Percentiles rank a stretch among this genome's conserved stretches.
Evolutionary conservation across 2,797 vertebrate species (phyloP).

Genomic region (Lutra lutra): DNA sequence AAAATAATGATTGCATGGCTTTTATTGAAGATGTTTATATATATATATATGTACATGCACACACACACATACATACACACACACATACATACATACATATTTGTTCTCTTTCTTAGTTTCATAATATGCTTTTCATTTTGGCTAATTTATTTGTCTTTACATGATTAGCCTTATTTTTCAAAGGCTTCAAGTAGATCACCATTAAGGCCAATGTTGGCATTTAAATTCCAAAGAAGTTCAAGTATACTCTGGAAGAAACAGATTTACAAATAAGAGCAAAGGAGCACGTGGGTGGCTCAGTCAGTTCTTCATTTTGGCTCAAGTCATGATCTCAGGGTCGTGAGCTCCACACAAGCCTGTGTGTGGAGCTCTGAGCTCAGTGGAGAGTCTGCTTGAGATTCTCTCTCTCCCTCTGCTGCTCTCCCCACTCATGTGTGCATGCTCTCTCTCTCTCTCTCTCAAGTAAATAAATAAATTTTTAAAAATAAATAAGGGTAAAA

Average conservation of each 20-base stretch:
- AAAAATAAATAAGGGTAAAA: neutral
- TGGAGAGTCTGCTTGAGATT: neutral
- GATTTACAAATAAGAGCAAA: neutral
- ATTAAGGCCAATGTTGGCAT: neutral
- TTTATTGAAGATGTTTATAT: conserved; percentile 44
- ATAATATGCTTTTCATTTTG: neutral
- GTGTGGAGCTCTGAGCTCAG: neutral
- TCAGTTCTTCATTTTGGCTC: neutral
- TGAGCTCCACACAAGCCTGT: neutral
- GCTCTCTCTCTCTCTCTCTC: neutral
- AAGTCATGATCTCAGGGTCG: neutral
- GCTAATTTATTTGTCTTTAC: neutral
- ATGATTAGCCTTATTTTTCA: neutral
- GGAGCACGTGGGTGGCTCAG: neutral
- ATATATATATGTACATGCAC: no score
- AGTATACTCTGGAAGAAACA: neutral
- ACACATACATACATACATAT: neutral
- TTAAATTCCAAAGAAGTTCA: neutral
- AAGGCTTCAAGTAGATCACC: neutral
- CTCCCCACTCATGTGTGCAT: neutral
- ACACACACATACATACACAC: no score
- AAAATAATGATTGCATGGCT: neutral
- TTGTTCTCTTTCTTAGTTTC: neutral
- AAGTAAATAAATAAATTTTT: neutral
- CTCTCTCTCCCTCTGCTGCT: neutral